A percentile compares a stretch with the other conserved stretches of the same genome.
phyloP scores from a whole-genome alignment of 1,140 invertebrate genomes.

The Camponotus vicinus region DNA sequence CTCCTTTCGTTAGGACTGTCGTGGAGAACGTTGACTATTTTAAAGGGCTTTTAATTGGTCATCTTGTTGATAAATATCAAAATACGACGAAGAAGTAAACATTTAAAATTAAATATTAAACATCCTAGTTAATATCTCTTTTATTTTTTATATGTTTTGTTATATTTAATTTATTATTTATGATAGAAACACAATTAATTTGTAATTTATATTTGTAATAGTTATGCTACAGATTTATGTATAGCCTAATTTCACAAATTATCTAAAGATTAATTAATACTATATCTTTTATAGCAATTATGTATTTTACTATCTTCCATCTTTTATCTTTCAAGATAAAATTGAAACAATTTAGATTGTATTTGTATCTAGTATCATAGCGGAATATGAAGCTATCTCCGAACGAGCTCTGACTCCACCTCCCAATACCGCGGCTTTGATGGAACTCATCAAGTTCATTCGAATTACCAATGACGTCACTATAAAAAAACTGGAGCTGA shows the following conservation, averaged over 20 bases:
- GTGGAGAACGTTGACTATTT: constrained; percentile 89
- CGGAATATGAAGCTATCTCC: constrained; percentile 93
- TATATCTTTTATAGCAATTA: neutral
- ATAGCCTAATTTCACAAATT: neutral
- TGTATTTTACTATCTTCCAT: neutral
- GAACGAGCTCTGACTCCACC: constrained; percentile 93
- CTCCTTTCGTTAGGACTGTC: constrained; percentile 91
- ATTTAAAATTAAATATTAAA: neutral
- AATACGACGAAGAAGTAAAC: constrained; percentile 90
- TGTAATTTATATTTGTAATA: too few species aligned
- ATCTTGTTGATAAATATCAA: constrained; percentile 93
- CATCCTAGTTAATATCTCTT: neutral
- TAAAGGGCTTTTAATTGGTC: constrained; percentile 89
- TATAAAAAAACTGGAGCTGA: constrained; percentile 92
- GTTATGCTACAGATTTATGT: too few species aligned
- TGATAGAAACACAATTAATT: too few species aligned
- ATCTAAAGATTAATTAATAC: constrained; percentile 20
- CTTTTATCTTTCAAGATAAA: neutral
- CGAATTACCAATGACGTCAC: constrained; percentile 90
- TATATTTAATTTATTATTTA: neutral
- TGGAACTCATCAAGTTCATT: constrained; percentile 93
- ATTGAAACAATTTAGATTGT: neutral
- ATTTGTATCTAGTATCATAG: constrained; percentile 88
- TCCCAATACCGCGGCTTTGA: constrained; percentile 93
- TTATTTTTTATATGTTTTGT: neutral